Evolutionary conservation across 2,888 invertebrate species (phyloP).

Genomic region (Exephanes ischioxanthus): DNA sequence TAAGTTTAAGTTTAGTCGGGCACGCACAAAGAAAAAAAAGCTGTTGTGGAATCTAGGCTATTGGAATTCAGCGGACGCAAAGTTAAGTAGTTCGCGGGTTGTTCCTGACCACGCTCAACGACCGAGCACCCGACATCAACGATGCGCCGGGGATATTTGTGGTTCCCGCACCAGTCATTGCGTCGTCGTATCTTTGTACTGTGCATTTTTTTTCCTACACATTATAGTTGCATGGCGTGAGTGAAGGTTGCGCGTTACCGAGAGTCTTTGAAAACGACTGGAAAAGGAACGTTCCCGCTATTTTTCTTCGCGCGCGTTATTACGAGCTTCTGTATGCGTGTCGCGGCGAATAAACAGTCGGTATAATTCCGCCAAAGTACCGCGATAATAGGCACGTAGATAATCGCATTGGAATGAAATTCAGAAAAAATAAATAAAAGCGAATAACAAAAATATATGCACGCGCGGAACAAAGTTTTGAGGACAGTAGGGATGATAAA

Average conservation of each 20-base stretch:
- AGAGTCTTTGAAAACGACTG: background rate
- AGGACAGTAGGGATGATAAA: too few species aligned
- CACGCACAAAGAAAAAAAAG: background rate
- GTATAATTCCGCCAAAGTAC: background rate
- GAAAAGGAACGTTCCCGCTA: background rate
- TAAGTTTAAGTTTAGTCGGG: too few species aligned
- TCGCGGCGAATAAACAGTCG: background rate
- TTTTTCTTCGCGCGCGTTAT: background rate
- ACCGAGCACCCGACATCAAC: constrained; percentile 16
- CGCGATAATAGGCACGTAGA: background rate
- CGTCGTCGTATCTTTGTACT: too few species aligned
- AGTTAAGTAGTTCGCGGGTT: constrained; percentile 30
- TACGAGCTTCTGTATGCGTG: background rate
- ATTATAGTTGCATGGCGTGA: background rate
- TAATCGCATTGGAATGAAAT: background rate
- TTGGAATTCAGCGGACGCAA: background rate
- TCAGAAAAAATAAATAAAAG: background rate
- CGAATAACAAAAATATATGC: background rate
- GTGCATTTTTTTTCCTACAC: background rate
- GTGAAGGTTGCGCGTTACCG: background rate
- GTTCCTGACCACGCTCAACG: constrained; percentile 66
- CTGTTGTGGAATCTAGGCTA: background rate
- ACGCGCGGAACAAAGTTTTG: background rate
- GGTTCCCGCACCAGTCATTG: too few species aligned
- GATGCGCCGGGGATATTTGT: background rate